Conservation (phyloP, 2,797 vertebrate genomes). For the Luscinia luscinia region DNA sequence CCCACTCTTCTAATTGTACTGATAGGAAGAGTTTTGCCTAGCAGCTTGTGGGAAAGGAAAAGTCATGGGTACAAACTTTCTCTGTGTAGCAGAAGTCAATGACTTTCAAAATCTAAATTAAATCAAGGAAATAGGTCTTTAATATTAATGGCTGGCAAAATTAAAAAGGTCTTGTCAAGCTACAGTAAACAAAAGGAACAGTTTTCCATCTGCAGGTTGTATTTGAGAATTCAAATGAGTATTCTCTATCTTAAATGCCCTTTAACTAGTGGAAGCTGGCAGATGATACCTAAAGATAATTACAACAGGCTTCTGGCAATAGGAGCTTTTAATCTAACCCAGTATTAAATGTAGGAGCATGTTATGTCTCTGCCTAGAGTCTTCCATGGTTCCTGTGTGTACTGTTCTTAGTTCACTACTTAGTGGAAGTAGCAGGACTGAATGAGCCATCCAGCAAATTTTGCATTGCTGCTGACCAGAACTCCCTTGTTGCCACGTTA, state of each 20-base stretch:
- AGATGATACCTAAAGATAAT: not conserved
- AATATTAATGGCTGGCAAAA: not conserved
- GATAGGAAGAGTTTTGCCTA: not conserved
- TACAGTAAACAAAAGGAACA: not conserved
- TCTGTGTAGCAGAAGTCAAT: not conserved
- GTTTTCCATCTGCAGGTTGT: not conserved
- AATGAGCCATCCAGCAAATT: not conserved
- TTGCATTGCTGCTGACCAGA: not conserved
- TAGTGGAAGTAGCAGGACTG: not conserved
- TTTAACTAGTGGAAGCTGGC: not conserved
- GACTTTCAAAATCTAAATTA: not conserved
- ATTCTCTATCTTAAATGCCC: not conserved
- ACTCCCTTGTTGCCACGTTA: not conserved
- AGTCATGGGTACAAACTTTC: not conserved
- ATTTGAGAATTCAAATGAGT: not conserved
- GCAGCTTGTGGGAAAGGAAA: not conserved
- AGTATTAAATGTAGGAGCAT: not conserved
- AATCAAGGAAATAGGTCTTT: not conserved
- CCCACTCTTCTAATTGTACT: not conserved
- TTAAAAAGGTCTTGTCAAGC: not conserved
- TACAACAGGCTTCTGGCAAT: not conserved
- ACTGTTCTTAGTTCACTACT: not conserved
- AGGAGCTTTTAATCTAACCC: not conserved
- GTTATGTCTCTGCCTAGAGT: not conserved
- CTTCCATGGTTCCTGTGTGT: rapidly evolving